Percentiles rank a stretch among this genome's conserved stretches.
phyloP scores from a whole-genome alignment of 2,888 invertebrate genomes.

The Idaea biselata region DNA sequence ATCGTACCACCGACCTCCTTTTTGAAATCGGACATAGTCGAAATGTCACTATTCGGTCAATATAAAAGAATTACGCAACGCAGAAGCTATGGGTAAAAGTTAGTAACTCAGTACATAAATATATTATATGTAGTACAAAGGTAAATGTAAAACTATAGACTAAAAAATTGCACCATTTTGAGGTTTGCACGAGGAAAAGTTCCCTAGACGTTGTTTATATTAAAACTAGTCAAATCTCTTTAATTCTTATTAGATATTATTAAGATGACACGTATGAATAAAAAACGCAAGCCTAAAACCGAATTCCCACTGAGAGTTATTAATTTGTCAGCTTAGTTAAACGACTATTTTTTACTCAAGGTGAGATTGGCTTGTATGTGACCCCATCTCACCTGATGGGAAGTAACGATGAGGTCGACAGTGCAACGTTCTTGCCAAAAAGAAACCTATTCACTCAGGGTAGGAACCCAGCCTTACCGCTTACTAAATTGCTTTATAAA shows the following conservation, averaged over 20 bases:
- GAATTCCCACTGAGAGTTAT: too few species aligned
- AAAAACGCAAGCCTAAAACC: neutral
- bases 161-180: constrained; percentile 3
- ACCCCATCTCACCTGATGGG: too few species aligned
- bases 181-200: constrained; percentile 1
- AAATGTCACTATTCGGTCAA: too few species aligned
- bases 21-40: too few species aligned
- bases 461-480: neutral
- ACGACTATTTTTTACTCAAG: too few species aligned
- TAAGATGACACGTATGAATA: neutral
- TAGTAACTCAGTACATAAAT: neutral
- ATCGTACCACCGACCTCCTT: too few species aligned
- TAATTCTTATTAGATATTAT: neutral
- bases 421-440: too few species aligned
- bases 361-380: too few species aligned
- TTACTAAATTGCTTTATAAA: neutral
- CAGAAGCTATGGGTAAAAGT: neutral
- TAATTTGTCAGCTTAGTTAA: too few species aligned
- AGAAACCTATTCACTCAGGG: too few species aligned
- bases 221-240: neutral
- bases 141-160: neutral
- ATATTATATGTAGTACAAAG: too few species aligned
- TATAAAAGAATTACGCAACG: neutral
- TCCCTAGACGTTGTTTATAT: neutral
- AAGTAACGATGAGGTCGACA: too few species aligned